Base-by-base conservation (phyloP, 2,888 invertebrate genomes). In the Xestia c-nigrum region DNA sequence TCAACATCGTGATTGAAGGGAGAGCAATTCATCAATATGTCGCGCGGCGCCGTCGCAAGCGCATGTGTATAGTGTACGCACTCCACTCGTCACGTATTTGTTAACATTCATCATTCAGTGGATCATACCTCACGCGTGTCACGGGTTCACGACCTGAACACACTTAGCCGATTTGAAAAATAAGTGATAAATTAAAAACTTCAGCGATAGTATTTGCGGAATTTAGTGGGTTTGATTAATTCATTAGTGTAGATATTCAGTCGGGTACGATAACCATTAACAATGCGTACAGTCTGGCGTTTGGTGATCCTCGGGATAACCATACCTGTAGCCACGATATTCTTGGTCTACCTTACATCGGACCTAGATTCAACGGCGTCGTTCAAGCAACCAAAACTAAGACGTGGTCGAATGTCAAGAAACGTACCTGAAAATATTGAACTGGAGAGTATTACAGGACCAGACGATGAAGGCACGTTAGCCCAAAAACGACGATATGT, bases 201-300 rank as follows among this genome's bases (percentile, higher is more conserved):
- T 55, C 10, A 65, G 40, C 40, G 7, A 43, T 38, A 69, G 24
- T 71, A 55, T 40, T 61, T 52, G 14, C 47, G 55, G 19, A 64
- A 50, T 68, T 73, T 40, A 14, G 55, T 57, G 57, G 5, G 31
- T 52, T 63, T 57, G 1, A 47, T 24, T 43, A n/a, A 47, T 31
- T 47, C 5, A 65, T 24, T 72, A 38, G 66, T 52, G 38, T 69
- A 16, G 7, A 47, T 50, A 72, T 50, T 70, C 10, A 43, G 24
- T 72, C 24, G 63, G 4, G 38, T 64, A 72, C 57, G 19, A 40
- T 10, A 78, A 16, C 38, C 21, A 19, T 65, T 72, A 55, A 88
- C 21, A 80, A 95, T 95, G 95, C 93, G 93, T 84, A 85, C 89
- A 78, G 67, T 89, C 16, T 76, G 91, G 38, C 93, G 94, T 72